These are phyloP conservation scores for Tachuris rubrigastra DNA, from an alignment of 2,113 vertebrate genomes.

Conservation along the genomic window DNA sequence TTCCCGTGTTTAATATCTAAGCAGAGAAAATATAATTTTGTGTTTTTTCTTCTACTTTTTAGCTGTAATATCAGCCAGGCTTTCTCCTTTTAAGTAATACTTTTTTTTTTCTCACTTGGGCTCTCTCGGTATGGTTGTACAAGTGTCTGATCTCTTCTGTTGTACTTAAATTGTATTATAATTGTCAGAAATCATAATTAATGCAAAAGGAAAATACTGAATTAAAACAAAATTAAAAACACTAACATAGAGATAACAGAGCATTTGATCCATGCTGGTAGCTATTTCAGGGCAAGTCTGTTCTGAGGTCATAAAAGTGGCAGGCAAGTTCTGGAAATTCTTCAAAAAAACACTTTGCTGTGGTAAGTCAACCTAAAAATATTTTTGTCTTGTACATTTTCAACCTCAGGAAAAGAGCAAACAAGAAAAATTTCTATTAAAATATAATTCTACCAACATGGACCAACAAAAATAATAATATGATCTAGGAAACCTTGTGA, in stretches of 20 bases:
- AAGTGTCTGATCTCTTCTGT: background rate
- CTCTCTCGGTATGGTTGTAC: background rate
- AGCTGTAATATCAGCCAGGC: background rate
- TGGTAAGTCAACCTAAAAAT: background rate
- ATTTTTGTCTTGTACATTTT: background rate
- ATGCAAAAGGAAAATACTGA: background rate
- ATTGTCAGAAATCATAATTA: background rate
- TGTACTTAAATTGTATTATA: background rate
- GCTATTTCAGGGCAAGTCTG: background rate
- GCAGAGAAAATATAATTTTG: rapidly evolving
- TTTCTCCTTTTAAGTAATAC: background rate
- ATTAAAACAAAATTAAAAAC: background rate
- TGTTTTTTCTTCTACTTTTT: background rate
- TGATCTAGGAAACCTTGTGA: background rate
- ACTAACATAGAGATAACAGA: background rate
- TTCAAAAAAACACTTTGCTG: background rate
- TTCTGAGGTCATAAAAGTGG: background rate
- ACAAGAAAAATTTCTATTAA: background rate
- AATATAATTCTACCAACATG: background rate
- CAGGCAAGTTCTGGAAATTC: background rate
- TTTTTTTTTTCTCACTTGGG: background rate
- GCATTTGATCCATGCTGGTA: background rate
- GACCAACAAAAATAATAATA: background rate
- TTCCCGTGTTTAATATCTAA: background rate
- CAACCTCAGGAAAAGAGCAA: background rate